Conservation (phyloP, 2,113 vertebrate genomes). For the Ellobius talpinus region DNA sequence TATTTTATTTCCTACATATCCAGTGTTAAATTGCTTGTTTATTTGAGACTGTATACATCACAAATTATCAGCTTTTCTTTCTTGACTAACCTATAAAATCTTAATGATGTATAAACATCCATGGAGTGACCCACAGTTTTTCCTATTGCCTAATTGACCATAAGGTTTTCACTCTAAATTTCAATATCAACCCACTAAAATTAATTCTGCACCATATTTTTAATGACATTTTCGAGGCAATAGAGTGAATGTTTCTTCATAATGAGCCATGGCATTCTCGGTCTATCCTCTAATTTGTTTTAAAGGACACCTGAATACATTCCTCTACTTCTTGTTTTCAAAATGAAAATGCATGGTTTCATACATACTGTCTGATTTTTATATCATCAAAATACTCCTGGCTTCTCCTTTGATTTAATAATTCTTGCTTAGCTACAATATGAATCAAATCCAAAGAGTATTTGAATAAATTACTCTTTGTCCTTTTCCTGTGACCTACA, state of each 20-base stretch:
- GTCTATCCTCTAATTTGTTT: slow-evolving; percentile 41
- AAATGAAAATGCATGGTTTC: slow-evolving; percentile 1
- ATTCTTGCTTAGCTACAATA: slow-evolving; percentile 38
- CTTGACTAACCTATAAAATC: background rate
- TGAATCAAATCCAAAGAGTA: background rate
- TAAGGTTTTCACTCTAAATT: slow-evolving; percentile 11
- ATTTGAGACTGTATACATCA: background rate
- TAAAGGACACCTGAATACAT: slow-evolving; percentile 40
- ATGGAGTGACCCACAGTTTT: slow-evolving; percentile 22
- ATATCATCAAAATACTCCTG: slow-evolving; percentile 35
- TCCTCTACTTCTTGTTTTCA: background rate
- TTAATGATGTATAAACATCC: slow-evolving; percentile 59
- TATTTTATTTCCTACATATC: background rate
- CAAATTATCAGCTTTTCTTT: slow-evolving; percentile 52
- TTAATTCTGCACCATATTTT: slow-evolving; percentile 64
- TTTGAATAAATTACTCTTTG: slow-evolving; percentile 43
- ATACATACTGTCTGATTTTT: slow-evolving; percentile 54
- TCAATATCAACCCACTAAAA: slow-evolving; percentile 54
- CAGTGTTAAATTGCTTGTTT: slow-evolving; percentile 40
- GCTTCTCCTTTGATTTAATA: slow-evolving; percentile 52
- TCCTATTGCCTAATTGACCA: slow-evolving; percentile 34
- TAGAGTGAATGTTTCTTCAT: background rate
- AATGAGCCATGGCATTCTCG: slow-evolving; percentile 51
- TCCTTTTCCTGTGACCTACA: background rate
- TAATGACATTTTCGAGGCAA: slow-evolving; percentile 54